Evolutionary conservation across 1,140 invertebrate species (phyloP).

Genomic region (Dinoponera quadriceps): DNA sequence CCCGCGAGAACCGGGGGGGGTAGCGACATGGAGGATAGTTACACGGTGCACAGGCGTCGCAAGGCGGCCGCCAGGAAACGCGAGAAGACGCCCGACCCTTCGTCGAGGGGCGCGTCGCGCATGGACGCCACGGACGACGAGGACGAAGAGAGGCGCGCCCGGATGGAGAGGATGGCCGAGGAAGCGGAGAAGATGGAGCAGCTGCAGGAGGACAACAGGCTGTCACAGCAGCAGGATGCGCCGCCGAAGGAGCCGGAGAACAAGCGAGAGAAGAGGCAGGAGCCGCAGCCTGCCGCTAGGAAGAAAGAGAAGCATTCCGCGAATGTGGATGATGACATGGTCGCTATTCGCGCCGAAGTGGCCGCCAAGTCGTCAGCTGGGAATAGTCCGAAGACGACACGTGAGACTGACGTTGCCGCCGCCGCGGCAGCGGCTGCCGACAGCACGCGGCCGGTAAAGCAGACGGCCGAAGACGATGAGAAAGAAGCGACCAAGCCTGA

Average conservation of each 20-base stretch:
- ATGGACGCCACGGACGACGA: slow-evolving; percentile 71
- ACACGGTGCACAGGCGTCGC: slow-evolving; percentile 82
- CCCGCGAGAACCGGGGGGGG: slow-evolving; percentile 11
- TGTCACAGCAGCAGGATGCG: slow-evolving; percentile 1
- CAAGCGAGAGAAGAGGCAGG: neutral
- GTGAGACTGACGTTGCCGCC: slow-evolving; percentile 65
- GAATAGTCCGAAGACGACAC: slow-evolving; percentile 65
- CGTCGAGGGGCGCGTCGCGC: slow-evolving; percentile 50
- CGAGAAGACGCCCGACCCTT: slow-evolving; percentile 81
- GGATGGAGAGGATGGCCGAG: slow-evolving; percentile 82
- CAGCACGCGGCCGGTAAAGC: slow-evolving; percentile 41
- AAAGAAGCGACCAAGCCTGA: neutral
- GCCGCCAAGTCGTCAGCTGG: slow-evolving; percentile 44
- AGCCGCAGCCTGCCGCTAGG: neutral
- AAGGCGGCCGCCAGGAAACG: slow-evolving; percentile 80
- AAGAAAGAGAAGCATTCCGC: neutral
- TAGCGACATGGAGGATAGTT: slow-evolving; percentile 83
- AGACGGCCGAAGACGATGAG: slow-evolving; percentile 8
- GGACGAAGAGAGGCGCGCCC: slow-evolving; percentile 76
- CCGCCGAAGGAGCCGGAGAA: neutral
- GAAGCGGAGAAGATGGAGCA: slow-evolving; percentile 79
- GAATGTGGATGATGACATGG: slow-evolving; percentile 52
- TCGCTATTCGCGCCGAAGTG: slow-evolving; percentile 34
- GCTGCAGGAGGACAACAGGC: slow-evolving; percentile 20
- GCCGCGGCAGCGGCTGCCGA: slow-evolving; percentile 7